Percentiles rank a stretch among this genome's conserved stretches.
Evolutionary conservation across 2,888 invertebrate species (phyloP).

Genomic region (Cybosia mesomella): DNA sequence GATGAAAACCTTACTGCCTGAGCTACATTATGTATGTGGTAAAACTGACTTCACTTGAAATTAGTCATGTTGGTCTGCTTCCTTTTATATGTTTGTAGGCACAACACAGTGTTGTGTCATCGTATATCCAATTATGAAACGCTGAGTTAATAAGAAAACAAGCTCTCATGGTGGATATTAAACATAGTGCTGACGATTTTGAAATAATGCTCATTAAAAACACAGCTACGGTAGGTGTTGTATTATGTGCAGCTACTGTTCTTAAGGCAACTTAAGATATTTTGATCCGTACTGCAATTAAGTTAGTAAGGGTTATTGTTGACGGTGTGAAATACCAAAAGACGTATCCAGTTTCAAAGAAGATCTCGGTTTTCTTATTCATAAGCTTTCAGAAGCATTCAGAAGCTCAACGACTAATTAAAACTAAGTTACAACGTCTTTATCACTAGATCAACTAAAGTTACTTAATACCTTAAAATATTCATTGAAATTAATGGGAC

Average conservation of each 20-base stretch:
- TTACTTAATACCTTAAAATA: too few species aligned
- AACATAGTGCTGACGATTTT: not conserved
- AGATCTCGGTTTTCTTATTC: not conserved
- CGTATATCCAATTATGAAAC: not conserved
- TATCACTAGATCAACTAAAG: not conserved
- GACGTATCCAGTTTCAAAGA: not conserved
- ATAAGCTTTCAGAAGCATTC: too few species aligned
- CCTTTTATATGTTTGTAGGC: not conserved
- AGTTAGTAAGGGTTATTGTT: not conserved
- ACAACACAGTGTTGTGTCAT: not conserved
- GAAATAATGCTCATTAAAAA: not conserved
- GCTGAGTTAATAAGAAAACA: conserved; percentile 1
- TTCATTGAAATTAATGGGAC: too few species aligned
- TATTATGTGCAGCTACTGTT: not conserved
- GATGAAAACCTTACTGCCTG: not conserved
- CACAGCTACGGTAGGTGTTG: not conserved
- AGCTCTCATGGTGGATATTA: not conserved
- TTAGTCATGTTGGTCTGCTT: not conserved
- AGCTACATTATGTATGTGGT: not conserved
- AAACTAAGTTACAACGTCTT: not conserved
- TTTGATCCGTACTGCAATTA: not conserved
- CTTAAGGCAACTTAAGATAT: not conserved
- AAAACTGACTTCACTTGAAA: not conserved
- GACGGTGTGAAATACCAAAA: not conserved
- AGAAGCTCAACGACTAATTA: too few species aligned